Conservation (phyloP, 2,888 invertebrate genomes). For the Eulithis prunata region DNA sequence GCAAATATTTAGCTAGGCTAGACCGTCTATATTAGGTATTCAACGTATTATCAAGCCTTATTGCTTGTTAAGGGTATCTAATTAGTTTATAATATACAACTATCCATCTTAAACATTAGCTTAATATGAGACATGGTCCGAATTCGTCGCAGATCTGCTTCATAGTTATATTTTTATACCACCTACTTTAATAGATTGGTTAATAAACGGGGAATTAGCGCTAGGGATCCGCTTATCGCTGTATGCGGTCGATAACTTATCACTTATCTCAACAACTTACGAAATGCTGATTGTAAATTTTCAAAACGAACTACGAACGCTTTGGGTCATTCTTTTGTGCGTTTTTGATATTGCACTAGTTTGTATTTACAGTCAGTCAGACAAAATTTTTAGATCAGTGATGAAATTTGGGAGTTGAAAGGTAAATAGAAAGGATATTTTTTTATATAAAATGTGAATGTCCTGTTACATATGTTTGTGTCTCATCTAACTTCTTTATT, state of each 20-base stretch:
- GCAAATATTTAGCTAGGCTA: no score
- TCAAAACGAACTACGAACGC: constrained; percentile 5
- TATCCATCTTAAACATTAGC: constrained; percentile 9
- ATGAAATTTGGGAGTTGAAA: constrained; percentile 14
- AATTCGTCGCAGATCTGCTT: background rate
- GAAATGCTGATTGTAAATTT: constrained; percentile 12
- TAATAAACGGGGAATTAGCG: constrained; percentile 19
- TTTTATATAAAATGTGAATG: constrained; percentile 23
- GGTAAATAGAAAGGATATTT: constrained; percentile 26
- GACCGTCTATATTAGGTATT: background rate
- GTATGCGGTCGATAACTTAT: constrained; percentile 23
- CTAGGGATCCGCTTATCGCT: constrained; percentile 24
- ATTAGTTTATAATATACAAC: constrained; percentile 12
- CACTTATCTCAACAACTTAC: constrained; percentile 27
- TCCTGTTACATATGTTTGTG: constrained; percentile 17
- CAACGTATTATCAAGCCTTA: background rate
- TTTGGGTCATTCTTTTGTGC: constrained; percentile 3
- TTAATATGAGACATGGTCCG: background rate
- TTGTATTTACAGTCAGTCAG: background rate
- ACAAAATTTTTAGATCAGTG: constrained; percentile 1
- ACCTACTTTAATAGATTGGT: constrained; percentile 1
- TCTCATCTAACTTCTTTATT: constrained; percentile 7
- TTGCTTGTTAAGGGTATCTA: no score
- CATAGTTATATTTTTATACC: no score
- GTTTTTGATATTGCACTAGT: background rate